These are phyloP conservation scores for Motacilla alba DNA, from an alignment of 2,113 vertebrate species.

Conservation along the genomic window DNA sequence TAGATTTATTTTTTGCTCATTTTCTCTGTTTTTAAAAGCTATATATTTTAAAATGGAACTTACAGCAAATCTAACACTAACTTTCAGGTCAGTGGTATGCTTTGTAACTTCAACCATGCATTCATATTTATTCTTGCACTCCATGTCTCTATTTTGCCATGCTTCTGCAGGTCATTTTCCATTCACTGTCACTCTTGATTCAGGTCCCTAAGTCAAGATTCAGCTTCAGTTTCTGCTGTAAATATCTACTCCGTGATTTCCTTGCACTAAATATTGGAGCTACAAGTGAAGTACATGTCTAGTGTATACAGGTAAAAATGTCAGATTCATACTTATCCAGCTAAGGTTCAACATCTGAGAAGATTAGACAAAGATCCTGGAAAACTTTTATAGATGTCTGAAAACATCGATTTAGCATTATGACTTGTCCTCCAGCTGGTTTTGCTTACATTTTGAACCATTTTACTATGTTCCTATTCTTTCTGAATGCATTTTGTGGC, in stretches of 20 bases:
- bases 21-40: neutral
- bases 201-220: neutral
- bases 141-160: neutral
- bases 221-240: neutral
- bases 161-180: neutral
- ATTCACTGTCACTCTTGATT: neutral
- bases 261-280: neutral
- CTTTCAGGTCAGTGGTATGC: neutral
- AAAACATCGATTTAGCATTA: neutral
- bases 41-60: neutral
- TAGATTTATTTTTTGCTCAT: neutral
- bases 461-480: neutral
- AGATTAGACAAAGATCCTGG: neutral
- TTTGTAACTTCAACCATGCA: neutral
- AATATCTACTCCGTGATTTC: neutral
- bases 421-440: neutral
- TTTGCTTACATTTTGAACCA: neutral
- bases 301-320: neutral
- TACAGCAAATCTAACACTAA: neutral
- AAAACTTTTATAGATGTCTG: neutral
- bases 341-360: neutral
- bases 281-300: neutral
- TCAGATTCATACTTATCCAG: neutral
- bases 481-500: fast-evolving
- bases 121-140: neutral